A percentile compares a stretch with the other conserved stretches of the same genome.
Evolutionary conservation across 2,113 vertebrate genomes (phyloP).

Genomic region (Pangasianodon gigas): DNA sequence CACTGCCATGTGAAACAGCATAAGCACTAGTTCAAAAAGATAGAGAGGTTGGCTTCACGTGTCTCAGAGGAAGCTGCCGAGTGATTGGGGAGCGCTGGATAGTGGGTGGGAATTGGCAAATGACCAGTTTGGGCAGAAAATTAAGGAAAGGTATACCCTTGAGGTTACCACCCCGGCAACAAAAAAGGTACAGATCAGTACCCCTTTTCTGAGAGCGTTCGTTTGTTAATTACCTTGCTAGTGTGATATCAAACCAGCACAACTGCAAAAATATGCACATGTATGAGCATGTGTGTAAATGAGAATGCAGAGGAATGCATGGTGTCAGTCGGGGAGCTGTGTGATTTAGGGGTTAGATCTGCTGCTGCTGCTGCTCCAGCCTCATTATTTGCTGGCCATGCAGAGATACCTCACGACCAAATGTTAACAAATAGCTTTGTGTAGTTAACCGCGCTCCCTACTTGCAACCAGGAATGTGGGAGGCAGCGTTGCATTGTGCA

Average conservation of each 20-base stretch:
- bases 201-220: no score
- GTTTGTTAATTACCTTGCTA: neutral
- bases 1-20: neutral
- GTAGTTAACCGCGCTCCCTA: constrained; percentile 68
- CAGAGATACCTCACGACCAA: constrained; percentile 69
- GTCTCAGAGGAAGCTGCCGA: neutral
- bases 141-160: neutral
- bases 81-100: neutral
- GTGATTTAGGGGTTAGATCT: constrained; percentile 67
- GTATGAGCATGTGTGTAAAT: constrained; percentile 1
- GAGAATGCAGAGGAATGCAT: constrained; percentile 63
- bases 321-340: constrained; percentile 59
- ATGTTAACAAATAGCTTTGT: constrained; percentile 73
- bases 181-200: neutral
- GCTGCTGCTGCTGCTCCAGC: constrained; percentile 54
- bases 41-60: neutral
- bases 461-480: constrained; percentile 71
- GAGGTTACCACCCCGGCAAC: neutral
- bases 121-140: neutral
- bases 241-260: neutral
- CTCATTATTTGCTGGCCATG: constrained; percentile 67
- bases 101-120: neutral
- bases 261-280: neutral
- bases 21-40: neutral
- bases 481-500: constrained; percentile 65